Evolutionary conservation across 2,888 invertebrate genomes (phyloP).

Genomic region (Callimorpha dominula): DNA sequence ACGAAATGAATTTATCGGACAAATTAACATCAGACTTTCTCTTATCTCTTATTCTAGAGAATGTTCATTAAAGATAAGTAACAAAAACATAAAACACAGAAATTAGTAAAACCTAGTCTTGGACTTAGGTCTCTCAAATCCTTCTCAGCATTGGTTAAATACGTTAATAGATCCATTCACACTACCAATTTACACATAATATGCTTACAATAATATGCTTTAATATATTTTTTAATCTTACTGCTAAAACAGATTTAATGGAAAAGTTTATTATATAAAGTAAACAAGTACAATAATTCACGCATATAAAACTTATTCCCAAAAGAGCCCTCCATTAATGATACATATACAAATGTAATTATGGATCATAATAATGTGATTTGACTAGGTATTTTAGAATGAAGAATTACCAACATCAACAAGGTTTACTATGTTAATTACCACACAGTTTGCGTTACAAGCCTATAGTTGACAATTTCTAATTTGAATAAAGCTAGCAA

Average conservation of each 20-base stretch:
- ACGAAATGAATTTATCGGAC: no score
- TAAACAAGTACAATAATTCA: conserved; percentile 4
- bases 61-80: no score
- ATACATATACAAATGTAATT: background rate
- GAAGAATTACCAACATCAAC: conserved; percentile 9
- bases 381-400: conserved; percentile 3
- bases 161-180: background rate
- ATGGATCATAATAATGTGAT: conserved; percentile 16
- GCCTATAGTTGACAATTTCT: conserved; percentile 28
- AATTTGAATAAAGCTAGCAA: conserved; percentile 48
- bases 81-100: background rate
- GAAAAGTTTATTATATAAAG: background rate
- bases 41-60: no score
- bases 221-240: background rate
- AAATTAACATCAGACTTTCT: no score
- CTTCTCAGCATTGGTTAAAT: background rate
- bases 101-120: background rate
- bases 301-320: background rate
- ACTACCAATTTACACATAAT: background rate
- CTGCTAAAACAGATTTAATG: background rate
- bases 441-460: conserved; percentile 27
- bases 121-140: background rate
- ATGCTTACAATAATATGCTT: background rate
- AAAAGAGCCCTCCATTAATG: background rate
- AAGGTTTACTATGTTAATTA: conserved; percentile 17